Conservation (phyloP, 1,140 invertebrate species). For the Hestina assimilis region DNA sequence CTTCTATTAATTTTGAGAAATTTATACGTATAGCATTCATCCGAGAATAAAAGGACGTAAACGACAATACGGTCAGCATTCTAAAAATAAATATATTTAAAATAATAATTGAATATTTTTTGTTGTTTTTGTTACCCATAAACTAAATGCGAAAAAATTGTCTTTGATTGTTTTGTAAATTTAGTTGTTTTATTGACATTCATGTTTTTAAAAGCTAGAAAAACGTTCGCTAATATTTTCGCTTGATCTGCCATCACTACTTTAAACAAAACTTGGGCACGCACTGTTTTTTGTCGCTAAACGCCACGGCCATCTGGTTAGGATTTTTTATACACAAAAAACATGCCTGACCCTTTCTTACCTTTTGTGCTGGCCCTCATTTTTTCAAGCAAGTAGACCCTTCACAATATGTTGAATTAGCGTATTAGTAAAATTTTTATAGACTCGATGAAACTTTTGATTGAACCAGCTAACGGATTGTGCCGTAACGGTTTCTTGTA, state of each 20-base stretch:
- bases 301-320: slow-evolving; percentile 72
- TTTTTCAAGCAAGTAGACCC: slow-evolving; percentile 58
- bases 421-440: slow-evolving; percentile 74
- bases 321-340: slow-evolving; percentile 71
- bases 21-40: slow-evolving; percentile 67
- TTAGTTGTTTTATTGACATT: not conserved
- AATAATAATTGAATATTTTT: too few species aligned
- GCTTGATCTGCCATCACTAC: slow-evolving; percentile 45
- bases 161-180: too few species aligned
- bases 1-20: slow-evolving; percentile 69
- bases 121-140: too few species aligned
- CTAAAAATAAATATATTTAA: too few species aligned
- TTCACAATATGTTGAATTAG: slow-evolving; percentile 76
- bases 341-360: slow-evolving; percentile 76
- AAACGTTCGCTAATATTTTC: not conserved
- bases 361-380: slow-evolving; percentile 69
- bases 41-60: slow-evolving; percentile 41
- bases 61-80: slow-evolving; percentile 33
- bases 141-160: too few species aligned
- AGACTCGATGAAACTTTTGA: slow-evolving; percentile 74
- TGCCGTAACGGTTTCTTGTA: slow-evolving; percentile 61
- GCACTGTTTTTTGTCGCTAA: slow-evolving; percentile 74
- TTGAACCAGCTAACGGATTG: slow-evolving; percentile 74
- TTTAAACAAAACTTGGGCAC: slow-evolving; percentile 63
- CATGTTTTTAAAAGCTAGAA: not conserved